Percentiles rank a stretch among this genome's conserved stretches.
Evolutionary conservation across 2,113 vertebrate genomes (phyloP).

Genomic region (Nibea albiflora): DNA sequence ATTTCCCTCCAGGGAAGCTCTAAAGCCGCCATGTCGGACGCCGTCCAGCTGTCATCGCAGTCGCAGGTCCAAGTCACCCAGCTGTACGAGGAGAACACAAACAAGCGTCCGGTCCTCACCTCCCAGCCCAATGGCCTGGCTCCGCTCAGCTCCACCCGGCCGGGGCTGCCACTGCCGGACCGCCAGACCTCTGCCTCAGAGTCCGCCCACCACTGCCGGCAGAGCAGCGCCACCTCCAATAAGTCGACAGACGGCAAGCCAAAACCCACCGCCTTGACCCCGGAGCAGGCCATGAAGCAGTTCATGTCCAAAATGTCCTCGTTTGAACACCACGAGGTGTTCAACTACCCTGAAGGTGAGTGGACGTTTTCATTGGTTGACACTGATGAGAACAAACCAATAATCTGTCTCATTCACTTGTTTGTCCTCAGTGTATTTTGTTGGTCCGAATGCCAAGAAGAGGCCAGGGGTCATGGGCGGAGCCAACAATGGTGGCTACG

Average conservation of each 20-base stretch:
- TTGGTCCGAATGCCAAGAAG: slow-evolving; percentile 97
- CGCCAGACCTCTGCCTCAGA: slow-evolving; percentile 85
- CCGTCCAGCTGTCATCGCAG: slow-evolving; percentile 60
- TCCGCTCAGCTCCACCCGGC: slow-evolving; percentile 80
- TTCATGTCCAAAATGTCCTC: slow-evolving; percentile 94
- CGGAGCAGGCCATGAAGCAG: slow-evolving; percentile 98
- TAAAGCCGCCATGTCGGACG: slow-evolving; percentile 72
- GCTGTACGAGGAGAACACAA: slow-evolving; percentile 95
- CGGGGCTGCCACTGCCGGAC: slow-evolving; percentile 87
- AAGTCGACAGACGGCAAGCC: slow-evolving; percentile 87
- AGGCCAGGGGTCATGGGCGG: slow-evolving; percentile 92
- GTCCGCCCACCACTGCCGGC: slow-evolving; percentile 86
- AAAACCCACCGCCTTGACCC: slow-evolving; percentile 86
- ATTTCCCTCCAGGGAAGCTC: slow-evolving; percentile 63
- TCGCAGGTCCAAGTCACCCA: slow-evolving; percentile 92
- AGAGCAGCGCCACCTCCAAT: slow-evolving; percentile 91
- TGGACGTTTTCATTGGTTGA: too few species aligned
- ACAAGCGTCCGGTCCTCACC: slow-evolving; percentile 92
- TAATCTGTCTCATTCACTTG: background rate
- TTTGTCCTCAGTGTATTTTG: slow-evolving; percentile 86
- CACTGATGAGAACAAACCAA: background rate
- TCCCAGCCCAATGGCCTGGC: slow-evolving; percentile 95
- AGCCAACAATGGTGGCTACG: slow-evolving; percentile 95
- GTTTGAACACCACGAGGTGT: slow-evolving; percentile 97
- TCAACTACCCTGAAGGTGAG: slow-evolving; percentile 90